Conservation (phyloP, 2,888 invertebrate genomes). For the Acronicta aceris region DNA sequence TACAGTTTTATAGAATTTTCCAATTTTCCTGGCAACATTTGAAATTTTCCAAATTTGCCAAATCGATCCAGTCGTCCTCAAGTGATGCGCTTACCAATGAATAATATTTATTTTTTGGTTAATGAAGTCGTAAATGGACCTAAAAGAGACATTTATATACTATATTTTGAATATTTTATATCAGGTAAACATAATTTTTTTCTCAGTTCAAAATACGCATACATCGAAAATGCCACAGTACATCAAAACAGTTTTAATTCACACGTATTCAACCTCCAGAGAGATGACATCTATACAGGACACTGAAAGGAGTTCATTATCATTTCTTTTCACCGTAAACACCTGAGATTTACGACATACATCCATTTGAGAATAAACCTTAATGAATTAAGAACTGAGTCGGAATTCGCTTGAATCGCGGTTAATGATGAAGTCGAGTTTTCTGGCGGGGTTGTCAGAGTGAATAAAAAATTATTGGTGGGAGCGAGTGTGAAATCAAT, state of each 20-base stretch:
- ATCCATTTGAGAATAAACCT: slow-evolving; percentile 9
- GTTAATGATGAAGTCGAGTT: slow-evolving; percentile 55
- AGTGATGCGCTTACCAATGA: too few species aligned
- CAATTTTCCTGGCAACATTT: too few species aligned
- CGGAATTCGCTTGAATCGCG: slow-evolving; percentile 17
- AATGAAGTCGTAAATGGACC: too few species aligned
- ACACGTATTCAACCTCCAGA: slow-evolving; percentile 62
- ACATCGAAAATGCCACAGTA: slow-evolving; percentile 53
- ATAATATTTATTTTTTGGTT: too few species aligned
- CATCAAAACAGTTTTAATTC: slow-evolving; percentile 65
- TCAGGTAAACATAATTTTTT: too few species aligned
- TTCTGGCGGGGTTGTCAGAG: slow-evolving; percentile 40
- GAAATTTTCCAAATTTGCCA: too few species aligned
- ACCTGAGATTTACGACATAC: slow-evolving; percentile 64
- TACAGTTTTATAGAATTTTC: too few species aligned
- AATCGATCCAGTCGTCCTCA: too few species aligned
- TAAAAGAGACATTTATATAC: too few species aligned
- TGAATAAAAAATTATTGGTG: slow-evolving; percentile 53
- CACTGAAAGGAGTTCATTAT: slow-evolving; percentile 72
- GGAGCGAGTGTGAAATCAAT: slow-evolving; percentile 54
- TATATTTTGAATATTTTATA: too few species aligned
- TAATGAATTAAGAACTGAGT: slow-evolving; percentile 8
- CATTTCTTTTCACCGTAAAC: slow-evolving; percentile 70
- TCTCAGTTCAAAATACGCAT: slow-evolving; percentile 5
- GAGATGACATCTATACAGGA: slow-evolving; percentile 60